Conservation (phyloP, 2,113 vertebrate species). For the Synodontis membranacea region DNA sequence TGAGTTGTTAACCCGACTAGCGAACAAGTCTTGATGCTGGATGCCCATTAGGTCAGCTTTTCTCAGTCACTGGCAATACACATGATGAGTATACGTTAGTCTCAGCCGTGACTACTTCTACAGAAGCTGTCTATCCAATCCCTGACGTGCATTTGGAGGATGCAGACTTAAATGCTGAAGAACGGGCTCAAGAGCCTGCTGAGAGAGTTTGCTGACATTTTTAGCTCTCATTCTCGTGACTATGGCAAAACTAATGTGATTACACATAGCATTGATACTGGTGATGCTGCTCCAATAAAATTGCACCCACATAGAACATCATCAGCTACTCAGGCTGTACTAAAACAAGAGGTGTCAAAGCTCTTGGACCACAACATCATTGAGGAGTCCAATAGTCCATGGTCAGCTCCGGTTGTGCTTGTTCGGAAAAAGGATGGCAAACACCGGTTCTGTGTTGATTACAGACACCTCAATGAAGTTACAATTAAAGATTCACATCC, state of each 20-base stretch:
- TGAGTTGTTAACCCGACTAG: background rate
- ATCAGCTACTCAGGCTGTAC: no score
- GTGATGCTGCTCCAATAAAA: no score
- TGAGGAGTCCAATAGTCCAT: background rate
- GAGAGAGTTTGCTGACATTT: no score
- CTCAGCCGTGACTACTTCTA: background rate
- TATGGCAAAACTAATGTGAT: no score
- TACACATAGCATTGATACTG: no score
- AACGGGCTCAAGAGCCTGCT: background rate
- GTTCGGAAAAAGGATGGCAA: conserved; percentile 31
- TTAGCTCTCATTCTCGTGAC: no score
- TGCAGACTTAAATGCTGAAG: background rate
- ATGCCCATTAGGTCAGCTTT: background rate
- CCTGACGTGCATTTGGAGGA: background rate
- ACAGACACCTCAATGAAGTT: conserved; percentile 5
- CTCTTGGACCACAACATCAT: background rate
- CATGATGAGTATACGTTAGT: background rate
- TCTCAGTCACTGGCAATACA: background rate
- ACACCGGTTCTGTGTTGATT: conserved; percentile 34
- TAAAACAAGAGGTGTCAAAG: no score
- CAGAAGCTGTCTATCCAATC: background rate
- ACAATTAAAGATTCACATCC: conserved; percentile 41
- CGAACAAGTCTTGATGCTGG: background rate
- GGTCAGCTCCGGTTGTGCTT: conserved; percentile 15
- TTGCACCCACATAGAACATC: no score